Evolutionary conservation across 2,797 vertebrate species (phyloP), one percentile per base, ranked within the genome.

Genomic region (Micrastur ruficollis): DNA sequence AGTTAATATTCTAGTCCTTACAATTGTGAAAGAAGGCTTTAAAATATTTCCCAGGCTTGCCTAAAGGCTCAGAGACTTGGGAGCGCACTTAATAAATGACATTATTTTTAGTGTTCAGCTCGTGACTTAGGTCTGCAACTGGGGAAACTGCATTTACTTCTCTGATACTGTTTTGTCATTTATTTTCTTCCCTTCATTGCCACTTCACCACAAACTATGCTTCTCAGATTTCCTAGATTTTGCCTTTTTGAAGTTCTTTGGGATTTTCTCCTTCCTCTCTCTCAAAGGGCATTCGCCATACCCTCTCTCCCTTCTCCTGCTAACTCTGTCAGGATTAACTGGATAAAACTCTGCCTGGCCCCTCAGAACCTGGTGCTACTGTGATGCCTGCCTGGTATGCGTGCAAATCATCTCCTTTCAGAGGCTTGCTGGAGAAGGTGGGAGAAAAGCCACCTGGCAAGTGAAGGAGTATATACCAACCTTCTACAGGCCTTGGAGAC

Each of bases 321-420:
- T 34, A 34, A 16, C 27, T 61, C 46, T 47, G 32, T 42, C 32
- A 61, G 20, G 13, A 75, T 29, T 52, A 75, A 72, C 20, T 25
- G 47, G 49, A 70, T 49, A 62, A 40, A 93, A 53, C 15, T 7
- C 47, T n/a, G 40, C 23, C 27, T 7, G 11, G 38, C 27, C 38
- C 32, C 53, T 78, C 38, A 49, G 50, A 58, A 21, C 12, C 62
- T 0, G 0, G 22, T 16, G 23, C 52, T 62, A 8, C 18, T 5
- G 1, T 12, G n/a, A 36, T 31, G 40, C 27, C 42, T 53, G 46
- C 17, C 29, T 16, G 19, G 6, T 23, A 63, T 5, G 32, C 18
- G 27, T 8, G 20, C 49, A 82, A 56, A 80, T 13, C 34, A 38
- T 14, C 42, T 80, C 14, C 46, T 70, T 87, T 14, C 18, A 52